These are phyloP conservation scores for Clavelina lepadiformis DNA, from an alignment of 23 tunicate genomes.

Conservation along the genomic window DNA sequence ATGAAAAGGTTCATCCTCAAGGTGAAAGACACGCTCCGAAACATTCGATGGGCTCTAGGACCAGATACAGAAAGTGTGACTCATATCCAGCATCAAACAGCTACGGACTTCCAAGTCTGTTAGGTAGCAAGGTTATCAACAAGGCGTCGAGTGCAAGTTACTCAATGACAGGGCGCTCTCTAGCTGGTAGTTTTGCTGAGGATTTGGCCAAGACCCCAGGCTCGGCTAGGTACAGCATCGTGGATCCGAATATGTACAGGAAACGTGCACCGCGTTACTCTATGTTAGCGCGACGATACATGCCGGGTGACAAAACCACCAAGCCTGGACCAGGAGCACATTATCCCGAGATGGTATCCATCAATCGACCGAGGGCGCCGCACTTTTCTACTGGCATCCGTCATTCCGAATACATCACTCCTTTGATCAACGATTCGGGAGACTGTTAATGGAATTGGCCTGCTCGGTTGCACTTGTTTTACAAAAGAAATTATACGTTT, in stretches of 20 bases:
- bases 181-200: conserved; percentile 75
- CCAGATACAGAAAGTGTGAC: conserved; percentile 71
- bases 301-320: conserved; percentile 97
- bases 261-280: conserved; percentile 73
- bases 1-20: conserved; percentile 80
- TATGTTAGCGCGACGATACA: conserved; percentile 76
- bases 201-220: conserved; percentile 95
- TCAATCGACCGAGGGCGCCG: conserved; percentile 66
- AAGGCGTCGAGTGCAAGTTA: conserved; percentile 69
- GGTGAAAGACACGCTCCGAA: conserved; percentile 80
- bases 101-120: conserved; percentile 67
- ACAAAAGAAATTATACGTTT: too few relatives aligned
- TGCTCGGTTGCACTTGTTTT: too few relatives aligned
- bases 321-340: conserved; percentile 96
- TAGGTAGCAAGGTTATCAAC: conserved; percentile 85
- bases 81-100: conserved; percentile 83
- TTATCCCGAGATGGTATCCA: conserved; percentile 69
- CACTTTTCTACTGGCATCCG: conserved; percentile 87
- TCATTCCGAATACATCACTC: conserved; percentile 91
- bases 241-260: conserved; percentile 61
- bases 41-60: conserved; percentile 79
- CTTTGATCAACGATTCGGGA: conserved; percentile 61
- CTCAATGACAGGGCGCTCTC: conserved; percentile 75
- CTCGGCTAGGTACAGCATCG: conserved; percentile 77
- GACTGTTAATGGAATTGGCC: too few relatives aligned